phyloP scores from a whole-genome alignment of 2,888 invertebrate species.

The Eristalis pertinax region DNA sequence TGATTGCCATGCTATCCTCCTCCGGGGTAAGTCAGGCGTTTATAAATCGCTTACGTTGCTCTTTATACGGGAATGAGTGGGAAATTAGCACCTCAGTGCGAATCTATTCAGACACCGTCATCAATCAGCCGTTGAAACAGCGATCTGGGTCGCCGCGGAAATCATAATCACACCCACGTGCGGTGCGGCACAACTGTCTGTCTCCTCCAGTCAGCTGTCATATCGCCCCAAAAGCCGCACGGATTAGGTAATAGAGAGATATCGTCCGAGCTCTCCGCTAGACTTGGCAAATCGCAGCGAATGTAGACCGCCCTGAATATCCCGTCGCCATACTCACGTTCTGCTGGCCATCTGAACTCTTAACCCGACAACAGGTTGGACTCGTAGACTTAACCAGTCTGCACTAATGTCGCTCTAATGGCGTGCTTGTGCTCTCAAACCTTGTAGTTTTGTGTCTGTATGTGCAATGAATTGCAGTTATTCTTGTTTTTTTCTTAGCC shows the following conservation, averaged over 20 bases:
- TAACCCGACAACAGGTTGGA: conserved; percentile 24
- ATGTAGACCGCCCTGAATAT: not conserved
- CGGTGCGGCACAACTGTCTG: not conserved
- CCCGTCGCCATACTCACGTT: not conserved
- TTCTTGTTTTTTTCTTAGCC: conserved; percentile 1
- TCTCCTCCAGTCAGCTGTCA: not conserved
- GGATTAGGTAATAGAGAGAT: conserved; percentile 24
- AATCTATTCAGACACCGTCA: conserved; percentile 42
- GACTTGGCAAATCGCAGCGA: not conserved
- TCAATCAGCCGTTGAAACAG: conserved; percentile 30
- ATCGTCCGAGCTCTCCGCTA: not conserved
- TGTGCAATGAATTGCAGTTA: conserved; percentile 30
- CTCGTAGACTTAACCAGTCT: not conserved
- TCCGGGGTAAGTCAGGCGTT: conserved; percentile 1
- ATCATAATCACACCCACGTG: conserved; percentile 34
- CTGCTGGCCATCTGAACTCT: conserved; percentile 36
- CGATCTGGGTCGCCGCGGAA: conserved; percentile 41
- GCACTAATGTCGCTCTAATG: conserved; percentile 14
- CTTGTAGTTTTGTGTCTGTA: conserved; percentile 2
- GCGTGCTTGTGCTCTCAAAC: not conserved
- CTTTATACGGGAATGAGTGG: conserved; percentile 2
- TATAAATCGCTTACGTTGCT: conserved; percentile 43
- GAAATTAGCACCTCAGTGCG: conserved; percentile 36
- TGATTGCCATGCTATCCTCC: not conserved
- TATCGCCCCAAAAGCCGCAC: conserved; percentile 22